These are phyloP conservation scores for Tenthredo scrophulariae DNA, from an alignment of 2,888 invertebrate genomes.

Conservation along the genomic window DNA sequence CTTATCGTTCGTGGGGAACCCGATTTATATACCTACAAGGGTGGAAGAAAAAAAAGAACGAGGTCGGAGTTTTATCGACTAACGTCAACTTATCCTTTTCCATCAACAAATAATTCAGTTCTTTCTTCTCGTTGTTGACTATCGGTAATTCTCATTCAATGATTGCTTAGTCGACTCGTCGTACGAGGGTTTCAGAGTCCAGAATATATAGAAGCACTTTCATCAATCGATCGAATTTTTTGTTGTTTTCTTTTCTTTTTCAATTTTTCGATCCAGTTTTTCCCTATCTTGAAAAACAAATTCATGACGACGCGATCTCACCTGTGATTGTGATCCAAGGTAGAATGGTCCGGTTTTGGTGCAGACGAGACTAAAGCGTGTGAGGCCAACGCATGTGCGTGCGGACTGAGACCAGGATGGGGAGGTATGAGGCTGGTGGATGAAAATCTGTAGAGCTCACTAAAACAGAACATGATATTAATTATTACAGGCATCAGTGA, in stretches of 20 bases:
- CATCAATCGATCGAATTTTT: neutral
- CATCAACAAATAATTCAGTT: neutral
- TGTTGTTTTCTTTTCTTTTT: neutral
- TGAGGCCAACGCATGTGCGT: conserved; percentile 88
- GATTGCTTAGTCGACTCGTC: neutral
- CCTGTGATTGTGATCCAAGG: conserved; percentile 86
- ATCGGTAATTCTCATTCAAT: neutral
- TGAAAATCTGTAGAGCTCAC: conserved; percentile 95
- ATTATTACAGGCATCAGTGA: neutral
- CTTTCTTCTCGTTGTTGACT: neutral
- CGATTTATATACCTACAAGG: neutral
- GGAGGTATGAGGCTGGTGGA: conserved; percentile 90
- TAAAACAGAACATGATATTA: conserved; percentile 69
- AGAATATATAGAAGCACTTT: neutral
- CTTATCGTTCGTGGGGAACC: conserved; percentile 63
- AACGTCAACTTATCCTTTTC: neutral
- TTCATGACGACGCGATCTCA: conserved; percentile 75
- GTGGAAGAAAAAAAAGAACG: neutral
- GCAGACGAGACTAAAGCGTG: conserved; percentile 90
- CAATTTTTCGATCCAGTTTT: neutral
- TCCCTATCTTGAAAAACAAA: neutral
- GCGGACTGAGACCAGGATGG: conserved; percentile 86
- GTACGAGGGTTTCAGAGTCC: neutral
- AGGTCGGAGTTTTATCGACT: conserved; percentile 25
- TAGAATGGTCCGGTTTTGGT: conserved; percentile 86